Evolutionary conservation across 2,113 vertebrate genomes (phyloP).

Genomic region (Lepidothrix coronata): DNA sequence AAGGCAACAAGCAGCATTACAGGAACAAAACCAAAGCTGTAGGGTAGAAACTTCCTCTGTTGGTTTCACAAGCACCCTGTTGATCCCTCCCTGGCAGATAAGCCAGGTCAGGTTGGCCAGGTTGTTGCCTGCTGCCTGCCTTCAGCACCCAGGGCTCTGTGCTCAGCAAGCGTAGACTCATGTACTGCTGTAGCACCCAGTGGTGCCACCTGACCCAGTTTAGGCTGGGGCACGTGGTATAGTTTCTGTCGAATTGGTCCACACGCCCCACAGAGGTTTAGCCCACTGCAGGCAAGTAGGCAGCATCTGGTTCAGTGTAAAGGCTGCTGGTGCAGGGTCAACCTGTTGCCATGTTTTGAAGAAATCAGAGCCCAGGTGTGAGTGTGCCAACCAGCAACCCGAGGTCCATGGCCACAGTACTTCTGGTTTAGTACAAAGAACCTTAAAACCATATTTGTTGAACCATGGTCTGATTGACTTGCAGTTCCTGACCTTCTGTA

Average conservation of each 20-base stretch:
- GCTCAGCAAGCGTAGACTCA: neutral
- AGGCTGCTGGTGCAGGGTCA: neutral
- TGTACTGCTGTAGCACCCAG: neutral
- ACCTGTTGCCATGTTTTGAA: neutral
- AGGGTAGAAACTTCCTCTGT: neutral
- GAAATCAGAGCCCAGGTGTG: neutral
- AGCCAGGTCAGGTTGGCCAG: neutral
- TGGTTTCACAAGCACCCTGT: neutral
- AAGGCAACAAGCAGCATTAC: neutral
- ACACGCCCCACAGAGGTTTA: accelerated
- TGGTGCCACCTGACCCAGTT: neutral
- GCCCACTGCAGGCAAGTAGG: neutral
- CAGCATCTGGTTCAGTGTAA: neutral
- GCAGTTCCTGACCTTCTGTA: neutral
- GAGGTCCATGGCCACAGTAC: accelerated
- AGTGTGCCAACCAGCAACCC: neutral
- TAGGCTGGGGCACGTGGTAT: neutral
- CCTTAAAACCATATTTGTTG: neutral
- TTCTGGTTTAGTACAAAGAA: neutral
- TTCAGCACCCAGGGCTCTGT: neutral
- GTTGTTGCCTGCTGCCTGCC: neutral
- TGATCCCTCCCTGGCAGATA: neutral
- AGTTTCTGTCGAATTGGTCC: neutral
- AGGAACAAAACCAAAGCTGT: neutral
- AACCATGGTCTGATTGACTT: neutral